Base-by-base conservation (phyloP, 2,888 invertebrate genomes). In the Chloromyia formosa region DNA sequence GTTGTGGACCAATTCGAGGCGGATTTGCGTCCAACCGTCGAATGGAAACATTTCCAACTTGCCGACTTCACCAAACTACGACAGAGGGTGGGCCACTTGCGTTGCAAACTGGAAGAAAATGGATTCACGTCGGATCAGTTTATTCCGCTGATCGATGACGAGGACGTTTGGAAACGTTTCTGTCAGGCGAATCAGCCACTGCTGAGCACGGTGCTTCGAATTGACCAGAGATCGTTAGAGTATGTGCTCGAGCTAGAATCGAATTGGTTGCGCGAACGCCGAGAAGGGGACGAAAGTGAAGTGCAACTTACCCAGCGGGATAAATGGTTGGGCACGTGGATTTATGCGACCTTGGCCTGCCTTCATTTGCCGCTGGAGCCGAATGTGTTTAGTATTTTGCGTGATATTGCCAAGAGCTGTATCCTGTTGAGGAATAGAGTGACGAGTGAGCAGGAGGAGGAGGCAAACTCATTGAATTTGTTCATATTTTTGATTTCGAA, bases 301-400 rank as follows among this genome's bases (percentile, higher is more conserved):
- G 9, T 81, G 18, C 82, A 83, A 75, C 76, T 83, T 3, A 64
- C 77, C 1, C 75, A 73, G n/a, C 78, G 78, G 0, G 81, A 83
- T 45, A 75, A 79, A 4, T 86, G 85, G 86, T 72, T 85, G 1
- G 83, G 83, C 0, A 80, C 80, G 10, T 86, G 86, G 86, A 77
- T 85, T 1, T 86, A 85, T 78, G 81, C 82, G 1, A 80, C 81
- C 0, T 75, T 86, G 22, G 82, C 81, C 16, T 85, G 85, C 45
- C 78, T 86, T 1, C 83, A 83, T 58, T 75, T 84, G 68, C 86
- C 86, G 0, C 75, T 86, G 64, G 83, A 84, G 74, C 84, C 85
- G 1, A 78, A 82, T 75, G 82, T 84, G 1, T 83, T 83, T 54
- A 84, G 83, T 75, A 80, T 82, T 0, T 75, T 86, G 56, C 80